Evolutionary conservation across 2,113 vertebrate species (phyloP).

Genomic region (Mobula birostris): DNA sequence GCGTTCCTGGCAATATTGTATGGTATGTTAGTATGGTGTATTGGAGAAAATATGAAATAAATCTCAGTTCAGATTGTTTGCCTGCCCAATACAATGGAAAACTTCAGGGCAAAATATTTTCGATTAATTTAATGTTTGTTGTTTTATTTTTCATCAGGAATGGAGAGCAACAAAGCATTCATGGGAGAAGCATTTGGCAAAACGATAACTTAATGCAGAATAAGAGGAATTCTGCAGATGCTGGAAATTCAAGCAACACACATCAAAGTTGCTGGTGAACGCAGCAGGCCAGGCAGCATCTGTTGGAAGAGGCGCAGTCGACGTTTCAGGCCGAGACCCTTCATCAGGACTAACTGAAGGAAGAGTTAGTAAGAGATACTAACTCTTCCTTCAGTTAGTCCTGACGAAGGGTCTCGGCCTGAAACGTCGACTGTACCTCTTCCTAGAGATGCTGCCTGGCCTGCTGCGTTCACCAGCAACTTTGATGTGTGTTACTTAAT

Average conservation of each 20-base stretch:
- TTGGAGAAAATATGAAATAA: neutral
- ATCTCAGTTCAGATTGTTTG: neutral
- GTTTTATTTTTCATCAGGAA: neutral
- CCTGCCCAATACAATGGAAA: neutral
- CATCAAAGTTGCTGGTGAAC: too few species aligned
- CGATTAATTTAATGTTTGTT: neutral
- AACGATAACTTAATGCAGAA: neutral
- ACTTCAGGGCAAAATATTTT: neutral
- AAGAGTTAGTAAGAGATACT: too few species aligned
- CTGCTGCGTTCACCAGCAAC: too few species aligned
- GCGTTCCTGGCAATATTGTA: neutral
- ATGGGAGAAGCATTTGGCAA: neutral
- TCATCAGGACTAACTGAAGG: too few species aligned
- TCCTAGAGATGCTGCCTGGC: too few species aligned
- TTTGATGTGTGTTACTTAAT: neutral
- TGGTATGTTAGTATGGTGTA: neutral
- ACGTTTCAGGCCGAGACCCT: too few species aligned
- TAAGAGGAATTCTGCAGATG: neutral
- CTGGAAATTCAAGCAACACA: too few species aligned
- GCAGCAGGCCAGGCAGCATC: too few species aligned
- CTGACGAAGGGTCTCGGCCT: too few species aligned
- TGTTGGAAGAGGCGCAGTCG: too few species aligned
- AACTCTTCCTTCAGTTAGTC: too few species aligned
- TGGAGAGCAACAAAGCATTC: neutral
- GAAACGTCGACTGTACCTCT: too few species aligned